Base-by-base conservation (phyloP, 1,140 invertebrate species). In the Paralvinella palmiformis region DNA sequence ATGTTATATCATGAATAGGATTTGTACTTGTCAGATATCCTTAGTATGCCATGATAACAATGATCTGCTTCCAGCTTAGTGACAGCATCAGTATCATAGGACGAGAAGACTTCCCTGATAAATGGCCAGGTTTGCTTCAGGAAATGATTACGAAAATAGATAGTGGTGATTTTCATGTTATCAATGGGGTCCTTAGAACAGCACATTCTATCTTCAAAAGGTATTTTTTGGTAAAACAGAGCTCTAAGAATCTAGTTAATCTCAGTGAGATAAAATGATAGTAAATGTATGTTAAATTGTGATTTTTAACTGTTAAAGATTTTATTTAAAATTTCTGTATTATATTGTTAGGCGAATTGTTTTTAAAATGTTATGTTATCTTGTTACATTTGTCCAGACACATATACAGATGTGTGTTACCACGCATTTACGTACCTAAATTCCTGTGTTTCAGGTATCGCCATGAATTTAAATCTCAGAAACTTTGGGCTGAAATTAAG, bases 11-110 rank as follows among this genome's bases (percentile, higher is more conserved):
- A n/a, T n/a, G n/a, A n/a, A n/a, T n/a, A n/a, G n/a, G n/a, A n/a
- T n/a, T n/a, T n/a, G n/a, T n/a, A n/a, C n/a, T n/a, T n/a, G n/a
- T n/a, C n/a, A n/a, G n/a, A n/a, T n/a, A n/a, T n/a, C n/a, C n/a
- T n/a, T n/a, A n/a, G n/a, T n/a, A n/a, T n/a, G n/a, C n/a, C n/a
- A n/a, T n/a, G n/a, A n/a, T n/a, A n/a, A n/a, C n/a, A n/a, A n/a
- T n/a, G n/a, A 27, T 6, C 45, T 52, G 48, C 10, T 59, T 63
- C 64, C 66, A 83, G 80, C 83, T 98, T 10, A 96, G 92, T 73
- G 94, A 98, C 84, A 92, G 94, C 5, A 90, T 98, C 57, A 91
- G 92, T 69, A 92, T 95, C 22, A 96, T 98, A 70, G 95, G 95
- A 1, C 88, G 88, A 73, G 86, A 91, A 73, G 94, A 98, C 82